Percentiles rank a stretch among this genome's conserved stretches.
These are phyloP conservation scores for Perdita meconis DNA, from an alignment of 2,888 invertebrate genomes.

Conservation along the genomic window DNA sequence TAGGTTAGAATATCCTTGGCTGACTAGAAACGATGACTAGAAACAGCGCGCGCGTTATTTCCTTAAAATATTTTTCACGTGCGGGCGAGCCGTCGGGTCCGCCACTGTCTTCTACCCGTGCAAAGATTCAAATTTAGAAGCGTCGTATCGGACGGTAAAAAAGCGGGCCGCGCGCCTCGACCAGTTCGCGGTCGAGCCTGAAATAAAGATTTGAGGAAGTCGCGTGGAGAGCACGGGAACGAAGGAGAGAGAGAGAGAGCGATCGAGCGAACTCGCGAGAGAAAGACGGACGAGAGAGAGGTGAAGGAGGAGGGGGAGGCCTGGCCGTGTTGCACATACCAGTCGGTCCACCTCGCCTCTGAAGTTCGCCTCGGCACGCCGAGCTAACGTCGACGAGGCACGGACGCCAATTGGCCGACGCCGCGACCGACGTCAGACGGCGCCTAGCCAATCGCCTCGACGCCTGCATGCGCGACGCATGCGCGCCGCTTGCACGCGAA, in stretches of 20 bases:
- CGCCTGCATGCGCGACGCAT: constrained; percentile 30
- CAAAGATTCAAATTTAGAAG: constrained; percentile 76
- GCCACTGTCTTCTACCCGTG: constrained; percentile 52
- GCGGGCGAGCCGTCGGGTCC: constrained; percentile 65
- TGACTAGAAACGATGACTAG: constrained; percentile 79
- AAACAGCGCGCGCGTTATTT: constrained; percentile 70
- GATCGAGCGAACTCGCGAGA: constrained; percentile 21
- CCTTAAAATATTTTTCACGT: constrained; percentile 75
- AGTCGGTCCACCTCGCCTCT: constrained; percentile 74
- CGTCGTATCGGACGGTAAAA: constrained; percentile 72
- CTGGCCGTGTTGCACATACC: constrained; percentile 63
- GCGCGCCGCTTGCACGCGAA: constrained; percentile 36
- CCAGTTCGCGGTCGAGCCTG: constrained; percentile 76
- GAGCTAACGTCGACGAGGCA: constrained; percentile 67
- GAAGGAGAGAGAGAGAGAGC: constrained; percentile 42
- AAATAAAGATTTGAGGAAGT: constrained; percentile 78
- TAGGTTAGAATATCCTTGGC: constrained; percentile 68
- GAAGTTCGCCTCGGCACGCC: constrained; percentile 65
- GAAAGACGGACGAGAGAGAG: constrained; percentile 37
- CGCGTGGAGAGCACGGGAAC: constrained; percentile 64
- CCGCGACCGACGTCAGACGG: constrained; percentile 77
- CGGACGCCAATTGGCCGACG: constrained; percentile 77
- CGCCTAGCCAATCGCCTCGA: constrained; percentile 65
- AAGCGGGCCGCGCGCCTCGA: constrained; percentile 74
- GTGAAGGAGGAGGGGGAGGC: constrained; percentile 40